Evolutionary conservation across 1,140 invertebrate genomes (phyloP).

Genomic region (Protaetia brevitarsis): DNA sequence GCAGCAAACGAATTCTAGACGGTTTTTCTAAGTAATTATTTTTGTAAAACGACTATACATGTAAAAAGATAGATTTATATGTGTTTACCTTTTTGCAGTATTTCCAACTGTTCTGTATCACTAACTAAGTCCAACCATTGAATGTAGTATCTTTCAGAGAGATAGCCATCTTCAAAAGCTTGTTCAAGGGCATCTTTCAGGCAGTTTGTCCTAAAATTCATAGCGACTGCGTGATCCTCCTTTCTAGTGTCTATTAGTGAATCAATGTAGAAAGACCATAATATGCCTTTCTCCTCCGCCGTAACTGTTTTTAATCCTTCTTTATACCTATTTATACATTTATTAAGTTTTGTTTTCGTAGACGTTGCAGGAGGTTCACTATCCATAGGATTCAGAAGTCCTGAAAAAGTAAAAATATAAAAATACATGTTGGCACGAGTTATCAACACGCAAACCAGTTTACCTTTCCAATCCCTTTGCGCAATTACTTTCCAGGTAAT

Average conservation of each 20-base stretch:
- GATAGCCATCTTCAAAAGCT: constrained; percentile 22
- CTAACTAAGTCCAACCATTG: constrained; percentile 29
- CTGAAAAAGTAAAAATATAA: no score
- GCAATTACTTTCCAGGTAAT: constrained; percentile 35
- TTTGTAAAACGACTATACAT: no score
- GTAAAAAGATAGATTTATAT: background rate
- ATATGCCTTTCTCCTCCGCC: constrained; percentile 22
- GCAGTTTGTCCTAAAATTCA: constrained; percentile 22
- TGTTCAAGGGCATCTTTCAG: constrained; percentile 28
- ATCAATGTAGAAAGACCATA: constrained; percentile 32
- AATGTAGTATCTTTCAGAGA: constrained; percentile 30
- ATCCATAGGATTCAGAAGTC: background rate
- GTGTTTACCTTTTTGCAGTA: constrained; percentile 31
- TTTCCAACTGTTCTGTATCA: constrained; percentile 26
- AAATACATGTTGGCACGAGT: background rate
- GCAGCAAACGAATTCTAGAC: no score
- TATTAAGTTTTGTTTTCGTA: constrained; percentile 8
- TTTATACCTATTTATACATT: constrained; percentile 28
- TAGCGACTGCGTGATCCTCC: constrained; percentile 20
- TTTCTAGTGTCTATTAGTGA: constrained; percentile 28
- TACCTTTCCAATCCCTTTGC: constrained; percentile 33
- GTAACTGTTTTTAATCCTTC: constrained; percentile 30
- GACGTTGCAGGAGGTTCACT: background rate
- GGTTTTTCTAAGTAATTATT: no score
- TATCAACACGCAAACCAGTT: background rate